Conservation (phyloP, 2,113 vertebrate species). For the Seriola rivoliana region DNA sequence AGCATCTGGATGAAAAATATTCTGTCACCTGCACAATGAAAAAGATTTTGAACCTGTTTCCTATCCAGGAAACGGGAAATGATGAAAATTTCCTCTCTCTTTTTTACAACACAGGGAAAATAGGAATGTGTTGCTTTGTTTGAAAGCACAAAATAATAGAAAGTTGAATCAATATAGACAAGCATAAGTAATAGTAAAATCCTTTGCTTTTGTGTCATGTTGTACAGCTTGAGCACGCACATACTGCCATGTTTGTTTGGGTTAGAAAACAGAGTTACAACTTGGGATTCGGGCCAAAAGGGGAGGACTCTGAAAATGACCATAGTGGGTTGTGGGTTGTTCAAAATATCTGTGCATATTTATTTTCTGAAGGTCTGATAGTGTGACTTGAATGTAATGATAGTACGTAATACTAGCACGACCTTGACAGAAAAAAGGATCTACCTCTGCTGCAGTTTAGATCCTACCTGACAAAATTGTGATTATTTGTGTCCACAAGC, state of each 20-base stretch:
- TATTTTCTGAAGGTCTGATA: not conserved
- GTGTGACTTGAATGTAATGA: not conserved
- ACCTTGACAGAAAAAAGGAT: conserved; percentile 1
- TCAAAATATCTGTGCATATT: not conserved
- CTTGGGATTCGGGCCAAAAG: no score
- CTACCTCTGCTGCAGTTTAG: not conserved
- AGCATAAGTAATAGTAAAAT: not conserved
- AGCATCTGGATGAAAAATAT: not conserved
- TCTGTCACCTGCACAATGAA: not conserved
- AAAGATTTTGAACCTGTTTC: not conserved
- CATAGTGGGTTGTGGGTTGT: not conserved
- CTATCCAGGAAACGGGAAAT: no score
- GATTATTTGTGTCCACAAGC: not conserved
- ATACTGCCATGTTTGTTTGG: not conserved
- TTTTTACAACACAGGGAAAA: not conserved
- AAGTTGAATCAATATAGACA: not conserved
- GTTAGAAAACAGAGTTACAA: not conserved
- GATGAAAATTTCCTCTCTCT: no score
- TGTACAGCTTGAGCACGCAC: not conserved
- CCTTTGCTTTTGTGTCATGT: not conserved
- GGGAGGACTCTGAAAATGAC: no score
- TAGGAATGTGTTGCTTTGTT: not conserved
- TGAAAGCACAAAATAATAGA: not conserved
- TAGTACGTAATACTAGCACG: not conserved
- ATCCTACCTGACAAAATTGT: not conserved